Evolutionary conservation across 2,888 invertebrate genomes (phyloP), one percentile per base, ranked within the genome.

Genomic region (Nemotelus nigrinus): DNA sequence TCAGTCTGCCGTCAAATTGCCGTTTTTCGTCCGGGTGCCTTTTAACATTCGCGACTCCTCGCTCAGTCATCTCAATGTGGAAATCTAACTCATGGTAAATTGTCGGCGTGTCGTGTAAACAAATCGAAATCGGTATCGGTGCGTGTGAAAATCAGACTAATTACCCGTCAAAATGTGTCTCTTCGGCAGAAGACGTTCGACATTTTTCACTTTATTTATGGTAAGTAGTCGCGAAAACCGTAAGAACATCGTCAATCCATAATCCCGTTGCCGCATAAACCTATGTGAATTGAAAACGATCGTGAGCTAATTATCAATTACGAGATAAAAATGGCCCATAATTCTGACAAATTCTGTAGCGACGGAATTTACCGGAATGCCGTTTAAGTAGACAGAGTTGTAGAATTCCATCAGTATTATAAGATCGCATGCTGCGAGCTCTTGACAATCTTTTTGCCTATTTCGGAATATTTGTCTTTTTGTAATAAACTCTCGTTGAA

Each of bases 101-200:
- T 50, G 47, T 39, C n/a, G 44, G 50, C 53, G 68, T 50, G 53
- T 68, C 41, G 53, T 50, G 68, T 68, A 53, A 68, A 48, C 68
- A 68, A 53, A 50, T 53, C 68, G 6, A n/a, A 43, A 47, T 68
- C 41, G n/a, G 47, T n/a, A 53, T 70, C 70, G 53, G 70, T 43
- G 25, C 43, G 43, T 70, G n/a, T 47, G n/a, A 53, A 70, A 50
- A 39, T 53, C 47, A 25, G 41, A 65, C 3, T 68, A 44, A 44
- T 57, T 25, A 10, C 6, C 44, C 75, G 50, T 78, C 58, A 82
- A 82, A 79, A 84, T 84, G 84, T 81, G 81, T 80, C 78, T 82
- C 79, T 83, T 82, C 79, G 82, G 82, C 80, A 82, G 82, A 78
- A 82, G 81, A 81, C 84, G 84, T 81, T 82, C 80, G 71, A 79